These are phyloP conservation scores for Conus canariensis DNA, from an alignment of 2,888 invertebrate genomes.

Conservation along the genomic window DNA sequence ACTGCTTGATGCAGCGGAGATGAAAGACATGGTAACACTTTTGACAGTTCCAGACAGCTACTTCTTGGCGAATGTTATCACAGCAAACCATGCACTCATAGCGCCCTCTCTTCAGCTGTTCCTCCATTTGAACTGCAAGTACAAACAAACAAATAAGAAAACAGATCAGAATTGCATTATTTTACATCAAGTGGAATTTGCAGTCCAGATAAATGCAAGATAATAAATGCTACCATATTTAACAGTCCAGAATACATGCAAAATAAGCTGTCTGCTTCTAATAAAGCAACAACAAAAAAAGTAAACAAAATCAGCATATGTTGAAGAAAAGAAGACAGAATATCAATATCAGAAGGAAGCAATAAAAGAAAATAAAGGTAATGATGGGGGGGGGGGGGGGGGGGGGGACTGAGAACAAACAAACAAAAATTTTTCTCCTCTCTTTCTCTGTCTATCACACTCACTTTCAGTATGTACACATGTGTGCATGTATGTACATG, in stretches of 20 bases:
- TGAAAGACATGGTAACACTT: slow-evolving; percentile 96
- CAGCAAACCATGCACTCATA: slow-evolving; percentile 97
- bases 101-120: slow-evolving; percentile 89
- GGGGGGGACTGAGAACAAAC: too few species aligned
- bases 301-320: too few species aligned
- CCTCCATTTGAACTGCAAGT: slow-evolving; percentile 67
- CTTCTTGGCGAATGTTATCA: slow-evolving; percentile 88
- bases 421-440: too few species aligned
- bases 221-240: background rate
- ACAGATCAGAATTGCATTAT: background rate
- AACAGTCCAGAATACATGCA: too few species aligned
- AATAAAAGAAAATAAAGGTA: too few species aligned
- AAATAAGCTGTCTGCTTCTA: too few species aligned
- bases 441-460: too few species aligned
- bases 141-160: background rate
- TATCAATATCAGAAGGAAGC: too few species aligned
- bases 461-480: background rate
- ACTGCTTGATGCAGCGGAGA: slow-evolving; percentile 92
- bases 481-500: background rate
- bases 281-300: too few species aligned
- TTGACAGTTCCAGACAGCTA: slow-evolving; percentile 93
- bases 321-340: too few species aligned
- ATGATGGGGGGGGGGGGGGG: too few species aligned
- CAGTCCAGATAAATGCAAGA: background rate
- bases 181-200: background rate